Conservation (phyloP, 2,888 invertebrate species). For the Lasioglossum calceatum region DNA sequence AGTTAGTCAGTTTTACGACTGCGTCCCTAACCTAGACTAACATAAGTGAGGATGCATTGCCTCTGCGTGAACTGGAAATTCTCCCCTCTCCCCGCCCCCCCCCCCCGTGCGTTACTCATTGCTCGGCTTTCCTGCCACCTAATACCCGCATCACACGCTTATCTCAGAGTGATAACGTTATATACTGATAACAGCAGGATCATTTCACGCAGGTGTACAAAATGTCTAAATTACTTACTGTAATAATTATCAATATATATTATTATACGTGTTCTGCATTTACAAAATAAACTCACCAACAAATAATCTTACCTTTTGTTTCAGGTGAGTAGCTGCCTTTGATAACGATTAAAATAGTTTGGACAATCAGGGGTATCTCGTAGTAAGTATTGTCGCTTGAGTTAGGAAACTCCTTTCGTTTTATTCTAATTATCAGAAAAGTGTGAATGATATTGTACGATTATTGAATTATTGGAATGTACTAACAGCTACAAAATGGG, state of each 20-base stretch:
- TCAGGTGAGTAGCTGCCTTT: conserved; percentile 56
- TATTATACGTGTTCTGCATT: background rate
- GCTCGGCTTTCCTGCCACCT: conserved; percentile 18
- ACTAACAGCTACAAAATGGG: background rate
- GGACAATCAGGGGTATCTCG: background rate
- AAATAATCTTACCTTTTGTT: conserved; percentile 40
- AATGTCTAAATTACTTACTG: background rate
- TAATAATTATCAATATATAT: background rate
- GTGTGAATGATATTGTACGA: background rate
- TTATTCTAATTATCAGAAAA: background rate
- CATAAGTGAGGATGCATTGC: conserved; percentile 64
- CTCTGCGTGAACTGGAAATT: conserved; percentile 18
- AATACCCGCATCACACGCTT: conserved; percentile 32
- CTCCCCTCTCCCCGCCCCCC: background rate
- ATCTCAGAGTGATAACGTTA: conserved; percentile 69
- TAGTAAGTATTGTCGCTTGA: conserved; percentile 5
- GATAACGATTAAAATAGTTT: background rate
- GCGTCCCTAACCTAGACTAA: conserved; percentile 78
- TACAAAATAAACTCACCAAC: background rate
- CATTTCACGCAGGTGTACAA: background rate
- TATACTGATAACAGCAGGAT: conserved; percentile 50
- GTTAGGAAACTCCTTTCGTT: background rate
- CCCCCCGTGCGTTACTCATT: background rate
- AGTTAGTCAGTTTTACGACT: conserved; percentile 61
- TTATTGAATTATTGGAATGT: background rate